phyloP scores from a whole-genome alignment of 64 coral and sea anemone species.

The Montipora foliosa region DNA sequence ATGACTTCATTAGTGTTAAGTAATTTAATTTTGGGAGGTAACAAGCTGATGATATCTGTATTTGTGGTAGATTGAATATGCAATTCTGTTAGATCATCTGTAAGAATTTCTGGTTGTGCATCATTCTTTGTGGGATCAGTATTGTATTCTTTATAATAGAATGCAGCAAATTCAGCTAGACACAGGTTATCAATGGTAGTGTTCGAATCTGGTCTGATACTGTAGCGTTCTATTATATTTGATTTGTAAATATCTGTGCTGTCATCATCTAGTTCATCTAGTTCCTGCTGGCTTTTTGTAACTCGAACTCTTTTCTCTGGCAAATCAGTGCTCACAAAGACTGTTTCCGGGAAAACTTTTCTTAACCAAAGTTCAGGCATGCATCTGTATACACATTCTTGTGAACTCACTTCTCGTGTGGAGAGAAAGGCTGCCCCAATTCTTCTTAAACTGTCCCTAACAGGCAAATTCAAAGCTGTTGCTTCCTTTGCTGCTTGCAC shows the following conservation, averaged over 20 bases:
- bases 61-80: not conserved
- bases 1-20: constrained; percentile 19
- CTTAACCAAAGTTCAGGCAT: too few relatives aligned
- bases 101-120: constrained; percentile 41
- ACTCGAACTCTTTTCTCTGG: too few relatives aligned
- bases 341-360: too few relatives aligned
- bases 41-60: not conserved
- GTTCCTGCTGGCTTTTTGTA: too few relatives aligned
- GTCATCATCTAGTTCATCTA: constrained; percentile 44
- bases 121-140: not conserved
- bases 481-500: constrained; percentile 57
- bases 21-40: constrained; percentile 33
- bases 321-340: too few relatives aligned
- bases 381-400: too few relatives aligned
- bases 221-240: constrained; percentile 33
- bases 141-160: constrained; percentile 6
- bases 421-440: constrained; percentile 20
- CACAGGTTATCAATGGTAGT: constrained; percentile 19
- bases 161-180: constrained; percentile 30
- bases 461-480: constrained; percentile 26
- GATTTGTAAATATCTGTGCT: constrained; percentile 66
- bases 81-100: constrained; percentile 26
- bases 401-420: too few relatives aligned
- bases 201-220: constrained; percentile 7
- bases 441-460: constrained; percentile 48